A percentile compares a stretch with the other conserved stretches of the same genome.
Conservation (phyloP, 2,888 invertebrate genomes). For the Pseudococcus jackbeardsleyi region DNA sequence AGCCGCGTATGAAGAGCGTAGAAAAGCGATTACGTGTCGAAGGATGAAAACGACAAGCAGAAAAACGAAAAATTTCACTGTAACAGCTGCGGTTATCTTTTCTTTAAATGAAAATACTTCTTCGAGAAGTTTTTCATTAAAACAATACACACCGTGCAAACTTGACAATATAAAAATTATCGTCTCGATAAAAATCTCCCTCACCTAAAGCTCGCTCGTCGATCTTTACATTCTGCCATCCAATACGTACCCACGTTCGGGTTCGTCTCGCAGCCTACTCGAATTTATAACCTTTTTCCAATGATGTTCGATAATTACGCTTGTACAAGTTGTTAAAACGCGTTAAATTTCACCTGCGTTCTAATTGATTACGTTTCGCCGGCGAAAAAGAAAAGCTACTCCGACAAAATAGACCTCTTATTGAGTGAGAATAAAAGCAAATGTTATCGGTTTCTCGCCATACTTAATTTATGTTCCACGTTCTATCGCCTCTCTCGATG, state of each 20-base stretch:
- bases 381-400: not conserved
- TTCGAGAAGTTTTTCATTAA: slow-evolving; percentile 35
- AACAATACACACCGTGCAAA: slow-evolving; percentile 22
- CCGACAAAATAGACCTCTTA: not conserved
- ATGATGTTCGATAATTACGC: slow-evolving; percentile 27
- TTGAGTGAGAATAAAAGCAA: slow-evolving; percentile 44
- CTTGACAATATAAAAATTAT: slow-evolving; percentile 41
- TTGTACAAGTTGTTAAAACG: not conserved
- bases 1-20: slow-evolving; percentile 4
- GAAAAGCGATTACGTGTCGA: slow-evolving; percentile 54
- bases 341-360: slow-evolving; percentile 6
- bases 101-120: slow-evolving; percentile 52
- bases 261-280: not conserved
- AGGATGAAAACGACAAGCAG: slow-evolving; percentile 48
- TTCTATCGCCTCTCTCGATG: not conserved
- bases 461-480: not conserved
- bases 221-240: not conserved
- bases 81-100: slow-evolving; percentile 50
- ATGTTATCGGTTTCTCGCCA: slow-evolving; percentile 11
- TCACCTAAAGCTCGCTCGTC: not conserved
- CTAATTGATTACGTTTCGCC: not conserved
- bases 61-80: slow-evolving; percentile 34
- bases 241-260: no score
- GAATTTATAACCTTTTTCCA: slow-evolving; percentile 17
- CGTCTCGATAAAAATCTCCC: not conserved